Base-by-base conservation (phyloP, 1,140 invertebrate genomes). In the Rhyzopertha dominica region DNA sequence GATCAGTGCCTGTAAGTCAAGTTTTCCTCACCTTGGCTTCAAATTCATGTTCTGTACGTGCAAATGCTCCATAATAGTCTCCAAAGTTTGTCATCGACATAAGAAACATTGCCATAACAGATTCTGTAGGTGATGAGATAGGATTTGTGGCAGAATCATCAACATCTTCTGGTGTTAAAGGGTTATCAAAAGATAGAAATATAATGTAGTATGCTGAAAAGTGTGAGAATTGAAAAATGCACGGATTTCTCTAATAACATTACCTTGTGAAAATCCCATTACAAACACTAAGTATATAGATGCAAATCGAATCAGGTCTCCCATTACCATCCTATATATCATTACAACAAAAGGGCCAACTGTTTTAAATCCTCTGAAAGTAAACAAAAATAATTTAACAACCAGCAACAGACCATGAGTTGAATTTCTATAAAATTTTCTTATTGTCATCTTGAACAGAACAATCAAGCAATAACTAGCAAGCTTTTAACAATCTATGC, bases 261-360 rank as follows among this genome's bases (percentile, higher is more conserved):
- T 77, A 87, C 87, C 86, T 85, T 98, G 95, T 10, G 95, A 95
- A 66, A 98, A 98, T 48, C 95, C 95, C 79, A 97, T 84, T 0
- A 98, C 88, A 62, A 99, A 98, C 0, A 99, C 90, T 29, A 92
- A 71, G 66, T 98, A 98, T 59, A 99, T 98, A 19, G 85, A 87
- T 26, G 95, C 91, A 69, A 98, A 99, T 54, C 95, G 77, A 5
- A 97, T 69, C 12, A 99, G 69, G 72, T 99, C 95, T 47, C 91
- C 92, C 74, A 88, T 87, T 14, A 99, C 86, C 91, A 99, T 99
- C 52, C 92, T 81, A 70, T 99, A 98, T 50, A 98, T 95, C 95
- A 98, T 99, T 37, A 97, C 92, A 4, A 99, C 95, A 79, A 98
- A 98, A 5, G 95, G 95, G 1, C 95, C 95, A 0, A 98, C 92